Evolutionary conservation across 2,888 invertebrate genomes (phyloP), one percentile per base, ranked within the genome.

Genomic region (Cheiracanthium punctorium): DNA sequence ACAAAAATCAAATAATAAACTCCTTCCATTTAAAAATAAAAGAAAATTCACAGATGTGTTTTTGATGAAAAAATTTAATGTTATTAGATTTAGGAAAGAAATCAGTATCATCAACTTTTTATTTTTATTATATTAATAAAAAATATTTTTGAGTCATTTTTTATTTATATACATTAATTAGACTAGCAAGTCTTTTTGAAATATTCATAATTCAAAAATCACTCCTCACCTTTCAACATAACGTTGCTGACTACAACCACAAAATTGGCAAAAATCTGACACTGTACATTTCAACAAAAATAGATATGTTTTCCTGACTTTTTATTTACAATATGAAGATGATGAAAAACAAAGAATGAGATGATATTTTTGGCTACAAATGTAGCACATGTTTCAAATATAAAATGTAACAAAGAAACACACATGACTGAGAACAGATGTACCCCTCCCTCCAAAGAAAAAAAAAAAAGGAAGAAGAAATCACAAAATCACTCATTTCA

Each of bases 221-320:
- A 37, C 37, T 37, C 10, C 10, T 5, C 58, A 58, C 58, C 24
- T 58, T 58, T 58, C 2, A 24, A 5, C 4, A 58, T 4, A 48
- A 48, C 24, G 17, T 1, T 7, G 7, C 20, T 58, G 58, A 58
- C 4, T 1, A 58, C 20, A 24, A 58, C 58, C 58, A 58, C 17
- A 48, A 58, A 58, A 24, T n/a, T 58, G 8, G 5, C 58, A 58
- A 17, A 48, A 58, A 58, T 58, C 20, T 58, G 58, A 58, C 12
- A 12, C 58, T 48, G 43, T 24, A 58, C 58, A 58, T 58, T 58
- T 58, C 58, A 58, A 58, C 58, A 58, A 58, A 58, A 58, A 58
- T 58, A 58, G 58, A 58, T 48, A 48, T 58, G 20, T 17, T 58
- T 48, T 4, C 24, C 24, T 20, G 24, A 20, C 24, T 58, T 58